phyloP scores from a whole-genome alignment of 2,888 invertebrate genomes.

The Mallateleia sp. region DNA sequence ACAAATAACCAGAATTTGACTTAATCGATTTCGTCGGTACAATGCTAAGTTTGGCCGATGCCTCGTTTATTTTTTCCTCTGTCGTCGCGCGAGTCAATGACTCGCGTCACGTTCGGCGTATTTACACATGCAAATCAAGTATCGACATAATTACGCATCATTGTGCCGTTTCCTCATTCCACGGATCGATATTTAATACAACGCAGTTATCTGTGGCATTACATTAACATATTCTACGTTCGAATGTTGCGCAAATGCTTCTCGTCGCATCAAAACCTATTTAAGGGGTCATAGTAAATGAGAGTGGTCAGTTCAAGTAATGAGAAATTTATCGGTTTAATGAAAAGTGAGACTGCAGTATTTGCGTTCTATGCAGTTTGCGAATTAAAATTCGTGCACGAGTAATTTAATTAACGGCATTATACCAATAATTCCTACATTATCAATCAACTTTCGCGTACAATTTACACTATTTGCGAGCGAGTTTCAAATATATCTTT shows the following conservation, averaged over 20 bases:
- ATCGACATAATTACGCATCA: slow-evolving; percentile 36
- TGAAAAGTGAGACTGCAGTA: not conserved
- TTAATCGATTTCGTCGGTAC: slow-evolving; percentile 17
- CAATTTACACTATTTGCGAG: too few relatives aligned
- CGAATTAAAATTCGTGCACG: too few relatives aligned
- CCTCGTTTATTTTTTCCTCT: slow-evolving; percentile 4
- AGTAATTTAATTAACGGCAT: too few relatives aligned
- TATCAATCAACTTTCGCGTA: too few relatives aligned
- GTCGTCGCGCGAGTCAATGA: slow-evolving; percentile 27
- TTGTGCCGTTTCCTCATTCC: slow-evolving; percentile 40
- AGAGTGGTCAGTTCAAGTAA: slow-evolving; percentile 4
- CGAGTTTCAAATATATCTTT: too few relatives aligned
- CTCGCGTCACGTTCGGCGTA: slow-evolving; percentile 43
- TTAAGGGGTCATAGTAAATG: slow-evolving; percentile 40
- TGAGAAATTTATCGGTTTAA: slow-evolving; percentile 21
- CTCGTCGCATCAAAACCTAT: slow-evolving; percentile 16
- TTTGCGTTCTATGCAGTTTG: too few relatives aligned
- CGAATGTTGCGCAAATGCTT: slow-evolving; percentile 13
- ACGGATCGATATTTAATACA: slow-evolving; percentile 38
- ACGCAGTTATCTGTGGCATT: slow-evolving; percentile 19
- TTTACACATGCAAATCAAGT: slow-evolving; percentile 50
- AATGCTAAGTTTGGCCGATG: slow-evolving; percentile 30
- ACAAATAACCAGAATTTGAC: slow-evolving; percentile 27
- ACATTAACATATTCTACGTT: slow-evolving; percentile 33
- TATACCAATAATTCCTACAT: too few relatives aligned